Percentiles rank a stretch among this genome's conserved stretches.
Conservation (phyloP, 2,888 invertebrate species). For the Cylloceria caligata region DNA sequence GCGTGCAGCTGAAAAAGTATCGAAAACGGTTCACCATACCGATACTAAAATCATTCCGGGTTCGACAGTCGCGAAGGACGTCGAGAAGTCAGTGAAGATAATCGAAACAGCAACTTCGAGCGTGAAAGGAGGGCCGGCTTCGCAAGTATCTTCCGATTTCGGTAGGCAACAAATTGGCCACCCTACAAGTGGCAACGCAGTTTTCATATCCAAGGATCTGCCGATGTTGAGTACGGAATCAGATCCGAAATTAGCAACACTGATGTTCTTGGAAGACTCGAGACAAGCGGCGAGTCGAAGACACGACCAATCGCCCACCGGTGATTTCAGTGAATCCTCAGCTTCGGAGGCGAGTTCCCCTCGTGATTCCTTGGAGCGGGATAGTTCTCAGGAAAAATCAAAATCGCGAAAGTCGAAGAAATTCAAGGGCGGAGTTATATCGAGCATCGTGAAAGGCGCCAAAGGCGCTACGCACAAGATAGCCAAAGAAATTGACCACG, state of each 20-base stretch:
- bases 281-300: slow-evolving; percentile 48
- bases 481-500: slow-evolving; percentile 73
- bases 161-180: neutral
- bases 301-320: slow-evolving; percentile 27
- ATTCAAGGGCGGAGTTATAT: slow-evolving; percentile 73
- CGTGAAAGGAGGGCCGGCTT: slow-evolving; percentile 7
- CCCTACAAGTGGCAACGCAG: slow-evolving; percentile 13
- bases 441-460: slow-evolving; percentile 75
- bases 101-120: slow-evolving; percentile 37
- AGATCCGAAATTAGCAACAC: slow-evolving; percentile 71
- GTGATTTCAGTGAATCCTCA: slow-evolving; percentile 58
- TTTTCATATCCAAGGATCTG: slow-evolving; percentile 59
- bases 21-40: slow-evolving; percentile 41
- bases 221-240: slow-evolving; percentile 46
- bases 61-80: slow-evolving; percentile 26
- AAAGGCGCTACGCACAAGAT: slow-evolving; percentile 74
- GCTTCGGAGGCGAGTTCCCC: slow-evolving; percentile 67
- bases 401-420: slow-evolving; percentile 70
- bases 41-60: slow-evolving; percentile 62
- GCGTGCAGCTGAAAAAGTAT: slow-evolving; percentile 66
- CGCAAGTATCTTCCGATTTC: slow-evolving; percentile 22
- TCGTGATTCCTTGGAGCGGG: slow-evolving; percentile 63
- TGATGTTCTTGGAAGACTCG: slow-evolving; percentile 67
- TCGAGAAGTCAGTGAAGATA: slow-evolving; percentile 43
- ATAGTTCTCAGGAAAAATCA: slow-evolving; percentile 67